Conservation (phyloP, 2,113 vertebrate species). For the Ornithorhynchus anatinus region DNA sequence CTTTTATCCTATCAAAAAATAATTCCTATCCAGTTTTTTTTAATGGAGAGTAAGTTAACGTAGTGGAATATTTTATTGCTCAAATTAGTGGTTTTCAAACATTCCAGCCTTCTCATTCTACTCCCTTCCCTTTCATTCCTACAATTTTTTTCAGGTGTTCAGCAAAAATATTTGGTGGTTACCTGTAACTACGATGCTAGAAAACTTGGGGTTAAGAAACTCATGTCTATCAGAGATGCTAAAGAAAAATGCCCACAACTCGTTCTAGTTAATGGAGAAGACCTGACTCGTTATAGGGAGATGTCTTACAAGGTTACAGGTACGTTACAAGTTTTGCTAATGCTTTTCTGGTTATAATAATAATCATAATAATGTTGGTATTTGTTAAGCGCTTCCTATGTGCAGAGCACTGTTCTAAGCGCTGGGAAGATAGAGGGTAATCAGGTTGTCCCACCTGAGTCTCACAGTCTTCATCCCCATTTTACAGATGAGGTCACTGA, state of each 20-base stretch:
- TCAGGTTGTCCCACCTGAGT: too few species aligned
- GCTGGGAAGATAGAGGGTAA: too few species aligned
- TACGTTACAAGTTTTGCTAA: too few species aligned
- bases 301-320: conserved; percentile 90
- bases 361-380: too few species aligned
- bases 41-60: too few species aligned
- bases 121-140: not conserved
- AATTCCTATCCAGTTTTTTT: too few species aligned
- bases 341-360: too few species aligned
- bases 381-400: too few species aligned
- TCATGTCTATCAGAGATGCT: conserved; percentile 81
- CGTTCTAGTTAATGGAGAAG: conserved; percentile 89
- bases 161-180: conserved; percentile 85
- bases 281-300: conserved; percentile 87
- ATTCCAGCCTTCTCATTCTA: not conserved
- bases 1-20: conserved; percentile 11
- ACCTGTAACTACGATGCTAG: conserved; percentile 92
- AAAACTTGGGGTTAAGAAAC: conserved; percentile 78
- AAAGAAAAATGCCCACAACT: conserved; percentile 86
- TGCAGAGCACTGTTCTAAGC: too few species aligned
- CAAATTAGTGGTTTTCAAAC: not conserved
- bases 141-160: conserved; percentile 72
- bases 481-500: too few species aligned
- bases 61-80: not conserved
- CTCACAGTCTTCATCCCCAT: too few species aligned